These are phyloP conservation scores for Malurus melanocephalus DNA, from an alignment of 2,113 vertebrate species.

Conservation along the genomic window DNA sequence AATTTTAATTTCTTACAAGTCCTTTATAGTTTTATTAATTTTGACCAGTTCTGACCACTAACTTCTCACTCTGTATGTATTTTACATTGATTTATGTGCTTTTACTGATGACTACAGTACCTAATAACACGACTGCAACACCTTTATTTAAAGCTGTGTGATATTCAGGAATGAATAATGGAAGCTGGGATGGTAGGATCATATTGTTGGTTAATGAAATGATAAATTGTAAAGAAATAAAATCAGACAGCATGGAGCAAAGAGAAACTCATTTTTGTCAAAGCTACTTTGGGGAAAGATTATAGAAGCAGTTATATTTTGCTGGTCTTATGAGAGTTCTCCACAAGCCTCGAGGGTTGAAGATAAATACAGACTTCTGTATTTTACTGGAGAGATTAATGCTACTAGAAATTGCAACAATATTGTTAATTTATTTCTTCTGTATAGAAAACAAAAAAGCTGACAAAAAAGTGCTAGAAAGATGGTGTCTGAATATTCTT, in stretches of 20 bases:
- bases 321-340: neutral
- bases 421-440: neutral
- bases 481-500: neutral
- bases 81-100: neutral
- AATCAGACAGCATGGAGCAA: neutral
- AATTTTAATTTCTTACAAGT: neutral
- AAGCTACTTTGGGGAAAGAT: neutral
- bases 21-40: neutral
- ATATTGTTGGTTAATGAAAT: neutral
- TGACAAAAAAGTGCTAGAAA: neutral
- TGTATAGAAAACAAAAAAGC: neutral
- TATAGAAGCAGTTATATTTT: neutral
- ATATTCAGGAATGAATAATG: neutral
- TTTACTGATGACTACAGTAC: neutral
- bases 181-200: neutral
- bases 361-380: neutral
- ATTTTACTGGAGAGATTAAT: neutral
- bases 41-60: neutral
- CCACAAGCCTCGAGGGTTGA: neutral
- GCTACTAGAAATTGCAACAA: neutral
- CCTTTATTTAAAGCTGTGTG: neutral
- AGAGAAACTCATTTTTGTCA: neutral
- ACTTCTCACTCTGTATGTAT: neutral
- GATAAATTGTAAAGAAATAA: constrained; percentile 1
- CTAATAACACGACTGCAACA: neutral